These are phyloP conservation scores for Argentina silus DNA, from an alignment of 2,797 vertebrate genomes.

Conservation along the genomic window DNA sequence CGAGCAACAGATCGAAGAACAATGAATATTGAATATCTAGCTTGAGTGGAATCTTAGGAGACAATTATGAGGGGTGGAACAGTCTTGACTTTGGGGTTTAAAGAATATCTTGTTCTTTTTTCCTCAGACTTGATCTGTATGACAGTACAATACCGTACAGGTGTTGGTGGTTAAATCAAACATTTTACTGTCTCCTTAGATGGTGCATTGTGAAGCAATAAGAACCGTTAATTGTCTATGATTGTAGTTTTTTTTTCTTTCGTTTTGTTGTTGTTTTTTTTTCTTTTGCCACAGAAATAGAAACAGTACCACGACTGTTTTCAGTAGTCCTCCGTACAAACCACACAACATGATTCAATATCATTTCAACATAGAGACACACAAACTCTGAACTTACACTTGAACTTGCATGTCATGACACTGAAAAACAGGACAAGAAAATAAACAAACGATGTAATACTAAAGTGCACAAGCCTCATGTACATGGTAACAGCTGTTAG, in stretches of 20 bases:
- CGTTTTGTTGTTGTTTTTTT: constrained; percentile 23
- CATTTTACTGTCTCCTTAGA: neutral
- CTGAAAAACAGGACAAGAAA: constrained; percentile 54
- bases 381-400: constrained; percentile 46
- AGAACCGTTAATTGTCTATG: constrained; percentile 42
- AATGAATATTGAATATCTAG: constrained; percentile 70
- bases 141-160: neutral
- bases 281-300: constrained; percentile 60
- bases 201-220: constrained; percentile 53
- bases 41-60: constrained; percentile 70
- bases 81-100: constrained; percentile 50
- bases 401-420: constrained; percentile 55
- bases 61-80: constrained; percentile 61
- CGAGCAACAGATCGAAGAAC: constrained; percentile 72
- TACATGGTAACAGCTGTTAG: constrained; percentile 63
- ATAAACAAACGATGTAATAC: constrained; percentile 57
- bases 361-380: constrained; percentile 61
- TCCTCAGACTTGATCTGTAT: constrained; percentile 23
- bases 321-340: constrained; percentile 32
- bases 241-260: constrained; percentile 26
- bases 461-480: constrained; percentile 81
- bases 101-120: constrained; percentile 41
- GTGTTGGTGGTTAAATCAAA: neutral
- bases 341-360: constrained; percentile 52
- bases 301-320: constrained; percentile 55